Base-by-base conservation (phyloP, 2,113 vertebrate species). In the Ptilonorhynchus violaceus region DNA sequence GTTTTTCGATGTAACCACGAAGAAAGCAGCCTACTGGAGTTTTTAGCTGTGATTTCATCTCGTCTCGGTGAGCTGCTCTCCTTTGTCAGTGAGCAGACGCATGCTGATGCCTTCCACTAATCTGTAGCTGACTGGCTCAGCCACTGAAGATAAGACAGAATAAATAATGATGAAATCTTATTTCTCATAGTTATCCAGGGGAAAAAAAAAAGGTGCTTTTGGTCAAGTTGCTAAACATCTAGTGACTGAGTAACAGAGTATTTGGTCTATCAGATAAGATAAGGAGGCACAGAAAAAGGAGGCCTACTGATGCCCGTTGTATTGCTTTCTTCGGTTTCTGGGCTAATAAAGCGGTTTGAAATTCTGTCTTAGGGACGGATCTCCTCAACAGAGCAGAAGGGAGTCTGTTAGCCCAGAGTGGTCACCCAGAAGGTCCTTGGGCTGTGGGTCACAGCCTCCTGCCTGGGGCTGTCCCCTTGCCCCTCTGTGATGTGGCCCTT, bases 141-240 rank as follows among this genome's bases (percentile, higher is more conserved):
- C 77, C 88, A 63, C 33, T 87, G 59, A 73, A 93, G 88, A 89
- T 96, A 96, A 96, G 30, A 58, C 33, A 93, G 80, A 96, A 94
- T 79, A 97, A 97, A 95, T 81, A 92, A 82, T 91, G 80, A 82
- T 85, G 93, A 93, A 94, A 94, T 88, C 16, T 73, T 82, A 50
- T 58, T 82, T 91, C 50, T 89, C 85, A 33, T 39, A 42, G 22
- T 18, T 62, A 39, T 46, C 8, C 37, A 50, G 20, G 15, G 53
- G 9, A 13, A 47, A 24, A 63, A 52, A 69, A 56, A 74, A 49
- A 37, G 4, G 13, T 67, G n/a, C 27, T 63, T 80, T 96, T 91
- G 59, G 46, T 87, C 70, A 85, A 81, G 52, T 96, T 97, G 93
- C 92, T 92, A 97, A 94, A 97, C 42, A 64, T 53, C 64, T 94